Conservation (phyloP, 1,140 invertebrate genomes). For the Ectropis grisescens region DNA sequence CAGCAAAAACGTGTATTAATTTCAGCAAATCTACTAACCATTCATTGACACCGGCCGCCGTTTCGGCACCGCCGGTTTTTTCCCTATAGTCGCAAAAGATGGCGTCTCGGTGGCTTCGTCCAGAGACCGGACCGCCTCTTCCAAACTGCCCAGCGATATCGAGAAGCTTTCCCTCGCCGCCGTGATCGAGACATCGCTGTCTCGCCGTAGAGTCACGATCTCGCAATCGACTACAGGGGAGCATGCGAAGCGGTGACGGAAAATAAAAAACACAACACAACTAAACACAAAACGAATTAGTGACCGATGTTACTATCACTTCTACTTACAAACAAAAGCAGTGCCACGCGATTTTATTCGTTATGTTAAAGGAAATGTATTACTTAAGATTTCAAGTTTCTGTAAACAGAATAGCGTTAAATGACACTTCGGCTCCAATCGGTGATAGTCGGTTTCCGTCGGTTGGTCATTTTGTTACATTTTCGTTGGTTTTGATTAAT, state of each 20-base stretch:
- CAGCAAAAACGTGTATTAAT: too few species aligned
- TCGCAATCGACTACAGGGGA: conserved; percentile 45
- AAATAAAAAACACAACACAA: conserved; percentile 13
- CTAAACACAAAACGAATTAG: conserved; percentile 4
- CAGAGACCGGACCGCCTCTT: conserved; percentile 51
- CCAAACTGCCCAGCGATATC: conserved; percentile 58
- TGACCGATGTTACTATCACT: too few species aligned
- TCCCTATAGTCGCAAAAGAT: conserved; percentile 56
- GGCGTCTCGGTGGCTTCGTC: conserved; percentile 47
- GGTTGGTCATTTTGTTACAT: too few species aligned
- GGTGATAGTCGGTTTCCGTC: too few species aligned
- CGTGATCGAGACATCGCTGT: conserved; percentile 33
- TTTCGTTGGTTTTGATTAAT: too few species aligned
- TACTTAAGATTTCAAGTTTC: too few species aligned
- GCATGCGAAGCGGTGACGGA: conserved; percentile 40
- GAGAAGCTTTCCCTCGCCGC: conserved; percentile 56
- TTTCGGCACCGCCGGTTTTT: conserved; percentile 66
- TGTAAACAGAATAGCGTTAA: too few species aligned
- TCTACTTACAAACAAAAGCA: too few species aligned
- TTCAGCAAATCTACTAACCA: too few species aligned
- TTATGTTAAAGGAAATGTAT: too few species aligned
- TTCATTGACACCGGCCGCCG: conserved; percentile 70
- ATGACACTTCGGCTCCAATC: too few species aligned
- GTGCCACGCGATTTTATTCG: too few species aligned
- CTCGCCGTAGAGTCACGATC: conserved; percentile 51